Conservation (phyloP, 2,797 vertebrate species). For the Tapera naevia region DNA sequence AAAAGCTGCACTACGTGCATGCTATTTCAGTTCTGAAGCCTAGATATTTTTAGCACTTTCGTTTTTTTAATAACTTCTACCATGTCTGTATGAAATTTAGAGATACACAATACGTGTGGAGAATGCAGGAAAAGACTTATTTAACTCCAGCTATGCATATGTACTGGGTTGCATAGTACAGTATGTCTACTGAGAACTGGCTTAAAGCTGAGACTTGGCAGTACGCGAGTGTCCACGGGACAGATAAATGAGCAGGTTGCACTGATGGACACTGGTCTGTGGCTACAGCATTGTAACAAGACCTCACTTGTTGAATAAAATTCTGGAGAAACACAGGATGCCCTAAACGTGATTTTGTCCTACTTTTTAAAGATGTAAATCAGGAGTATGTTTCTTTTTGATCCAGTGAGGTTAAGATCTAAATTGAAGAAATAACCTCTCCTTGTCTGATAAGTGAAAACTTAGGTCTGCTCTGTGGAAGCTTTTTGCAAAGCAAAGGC, state of each 20-base stretch:
- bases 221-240: neutral
- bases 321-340: neutral
- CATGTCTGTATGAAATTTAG: neutral
- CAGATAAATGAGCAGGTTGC: constrained; percentile 11
- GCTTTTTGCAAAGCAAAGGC: neutral
- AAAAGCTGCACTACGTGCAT: neutral
- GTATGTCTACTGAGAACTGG: constrained; percentile 33
- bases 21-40: neutral
- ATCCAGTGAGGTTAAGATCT: neutral
- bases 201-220: constrained; percentile 51
- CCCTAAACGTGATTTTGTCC: neutral
- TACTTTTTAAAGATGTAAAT: neutral
- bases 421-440: neutral
- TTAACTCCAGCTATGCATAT: neutral
- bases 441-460: neutral
- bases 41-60: constrained; percentile 50
- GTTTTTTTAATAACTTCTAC: constrained; percentile 47
- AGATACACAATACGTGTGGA: constrained; percentile 39
- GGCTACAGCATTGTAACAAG: neutral
- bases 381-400: neutral
- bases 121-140: constrained; percentile 16
- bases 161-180: constrained; percentile 24
- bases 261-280: neutral
- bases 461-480: neutral
- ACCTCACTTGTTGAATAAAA: neutral